These are phyloP conservation scores for Chelonia mydas DNA, from an alignment of 2,797 vertebrate species.

Conservation along the genomic window DNA sequence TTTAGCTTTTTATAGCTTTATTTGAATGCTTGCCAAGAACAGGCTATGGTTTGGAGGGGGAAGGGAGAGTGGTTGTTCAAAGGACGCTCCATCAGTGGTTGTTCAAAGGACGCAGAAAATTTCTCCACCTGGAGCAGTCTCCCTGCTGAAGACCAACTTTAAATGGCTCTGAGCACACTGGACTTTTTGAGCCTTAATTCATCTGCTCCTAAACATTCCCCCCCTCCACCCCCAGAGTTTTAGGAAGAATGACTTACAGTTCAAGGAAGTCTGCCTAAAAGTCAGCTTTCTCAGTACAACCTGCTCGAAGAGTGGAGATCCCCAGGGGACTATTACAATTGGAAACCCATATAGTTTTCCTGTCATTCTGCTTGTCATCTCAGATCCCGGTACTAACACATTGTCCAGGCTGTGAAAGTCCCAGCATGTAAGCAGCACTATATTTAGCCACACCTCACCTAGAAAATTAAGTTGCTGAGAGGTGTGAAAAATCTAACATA, in stretches of 20 bases:
- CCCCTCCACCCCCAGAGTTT: fast-evolving
- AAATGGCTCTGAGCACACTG: fast-evolving
- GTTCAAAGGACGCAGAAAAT: neutral
- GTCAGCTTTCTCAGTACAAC: neutral
- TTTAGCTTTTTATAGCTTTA: neutral
- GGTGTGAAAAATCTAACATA: neutral
- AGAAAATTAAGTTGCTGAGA: neutral
- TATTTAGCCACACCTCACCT: neutral
- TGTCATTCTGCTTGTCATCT: neutral
- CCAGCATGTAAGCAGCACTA: neutral
- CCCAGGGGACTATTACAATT: neutral
- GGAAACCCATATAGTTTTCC: neutral
- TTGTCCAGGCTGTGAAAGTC: neutral
- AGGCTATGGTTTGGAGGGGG: neutral
- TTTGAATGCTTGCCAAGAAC: neutral
- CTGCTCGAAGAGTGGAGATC: neutral
- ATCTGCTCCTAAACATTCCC: fast-evolving
- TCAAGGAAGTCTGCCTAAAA: fast-evolving
- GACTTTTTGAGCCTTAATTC: neutral
- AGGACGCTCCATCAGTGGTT: neutral
- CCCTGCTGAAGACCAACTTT: fast-evolving
- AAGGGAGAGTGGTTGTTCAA: neutral
- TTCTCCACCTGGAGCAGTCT: fast-evolving
- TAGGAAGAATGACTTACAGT: no score
- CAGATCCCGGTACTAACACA: neutral